phyloP scores from a whole-genome alignment of 30 jellyfish, hydroid and myxozoan species.

The Cassiopea xamachana region DNA sequence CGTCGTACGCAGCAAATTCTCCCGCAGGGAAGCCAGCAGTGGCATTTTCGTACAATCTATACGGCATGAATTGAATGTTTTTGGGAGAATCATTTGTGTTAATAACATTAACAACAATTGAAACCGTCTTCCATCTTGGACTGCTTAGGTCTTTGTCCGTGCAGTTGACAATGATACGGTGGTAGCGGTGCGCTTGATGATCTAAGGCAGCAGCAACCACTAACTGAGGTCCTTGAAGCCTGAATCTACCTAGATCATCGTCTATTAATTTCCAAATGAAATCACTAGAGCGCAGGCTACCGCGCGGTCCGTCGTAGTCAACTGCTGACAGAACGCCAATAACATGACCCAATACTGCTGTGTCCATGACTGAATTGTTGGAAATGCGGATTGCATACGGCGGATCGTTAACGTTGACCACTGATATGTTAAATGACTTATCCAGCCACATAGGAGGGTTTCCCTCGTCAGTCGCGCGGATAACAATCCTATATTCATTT shows the following conservation, averaged over 20 bases:
- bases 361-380: constrained; percentile 58
- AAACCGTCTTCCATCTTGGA: constrained; percentile 49
- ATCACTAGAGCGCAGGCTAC: constrained; percentile 65
- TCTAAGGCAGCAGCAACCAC: constrained; percentile 59
- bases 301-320: constrained; percentile 82
- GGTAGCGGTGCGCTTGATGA: constrained; percentile 48
- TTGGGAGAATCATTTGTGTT: constrained; percentile 75
- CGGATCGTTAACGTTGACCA: constrained; percentile 86
- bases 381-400: constrained; percentile 79
- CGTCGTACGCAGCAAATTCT: constrained; percentile 69
- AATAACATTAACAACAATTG: constrained; percentile 37
- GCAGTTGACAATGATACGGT: constrained; percentile 72
- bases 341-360: constrained; percentile 62
- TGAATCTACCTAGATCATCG: constrained; percentile 61
- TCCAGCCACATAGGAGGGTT: constrained; percentile 81
- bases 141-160: constrained; percentile 73
- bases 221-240: constrained; percentile 59
- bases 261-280: constrained; percentile 77
- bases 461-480: constrained; percentile 88
- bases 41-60: constrained; percentile 65
- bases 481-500: constrained; percentile 26
- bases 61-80: constrained; percentile 30
- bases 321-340: constrained; percentile 86
- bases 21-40: constrained; percentile 72
- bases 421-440: constrained; percentile 44